Percentiles rank a stretch among this genome's conserved stretches.
Conservation (phyloP, 2,797 vertebrate species). For the Xiphorhynchus erythropygius region DNA sequence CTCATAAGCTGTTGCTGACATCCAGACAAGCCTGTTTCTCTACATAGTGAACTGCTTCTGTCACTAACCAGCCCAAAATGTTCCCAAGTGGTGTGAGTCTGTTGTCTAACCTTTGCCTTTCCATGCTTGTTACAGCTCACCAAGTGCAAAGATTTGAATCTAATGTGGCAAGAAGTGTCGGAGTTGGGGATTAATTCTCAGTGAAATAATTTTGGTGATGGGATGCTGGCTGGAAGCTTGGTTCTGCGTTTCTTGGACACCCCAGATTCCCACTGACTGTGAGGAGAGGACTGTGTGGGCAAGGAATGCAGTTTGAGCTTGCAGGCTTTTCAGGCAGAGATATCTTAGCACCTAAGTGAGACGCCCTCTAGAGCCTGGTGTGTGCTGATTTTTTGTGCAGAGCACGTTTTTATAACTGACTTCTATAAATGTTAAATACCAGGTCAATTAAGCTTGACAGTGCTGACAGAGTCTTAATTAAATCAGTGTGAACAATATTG, state of each 20-base stretch:
- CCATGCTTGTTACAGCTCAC: neutral
- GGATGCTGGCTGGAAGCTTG: neutral
- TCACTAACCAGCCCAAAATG: neutral
- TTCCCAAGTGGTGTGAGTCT: neutral
- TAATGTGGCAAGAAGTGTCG: neutral
- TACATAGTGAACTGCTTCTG: neutral
- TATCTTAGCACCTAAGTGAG: neutral
- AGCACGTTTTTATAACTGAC: conserved; percentile 7
- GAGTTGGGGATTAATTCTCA: neutral
- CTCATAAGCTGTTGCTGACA: neutral
- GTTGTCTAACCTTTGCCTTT: conserved; percentile 10
- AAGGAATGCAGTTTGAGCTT: neutral
- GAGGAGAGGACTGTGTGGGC: neutral
- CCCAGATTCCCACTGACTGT: neutral
- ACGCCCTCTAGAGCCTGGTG: neutral
- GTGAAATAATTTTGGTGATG: neutral
- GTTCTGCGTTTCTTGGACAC: neutral
- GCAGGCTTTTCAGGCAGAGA: neutral
- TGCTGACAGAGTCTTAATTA: conserved; percentile 55
- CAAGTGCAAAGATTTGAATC: neutral
- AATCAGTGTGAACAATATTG: conserved; percentile 37
- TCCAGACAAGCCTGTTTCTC: neutral
- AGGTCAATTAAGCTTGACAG: conserved; percentile 18
- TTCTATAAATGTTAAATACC: conserved; percentile 35
- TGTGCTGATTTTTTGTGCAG: neutral